These are phyloP conservation scores for Ormyrus thymus DNA, from an alignment of 2,888 invertebrate genomes.

Conservation along the genomic window DNA sequence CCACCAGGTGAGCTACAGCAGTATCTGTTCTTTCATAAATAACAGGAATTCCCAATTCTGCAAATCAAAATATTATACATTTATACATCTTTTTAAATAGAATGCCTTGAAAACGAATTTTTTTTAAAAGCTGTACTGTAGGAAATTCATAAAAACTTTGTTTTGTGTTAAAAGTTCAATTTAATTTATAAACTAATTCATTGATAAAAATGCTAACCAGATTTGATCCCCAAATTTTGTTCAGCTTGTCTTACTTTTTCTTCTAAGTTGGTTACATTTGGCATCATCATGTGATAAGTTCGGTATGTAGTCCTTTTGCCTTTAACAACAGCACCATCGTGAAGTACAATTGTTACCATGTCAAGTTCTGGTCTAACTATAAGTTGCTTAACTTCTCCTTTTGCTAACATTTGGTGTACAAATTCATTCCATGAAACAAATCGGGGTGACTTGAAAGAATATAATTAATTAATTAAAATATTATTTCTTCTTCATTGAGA, in stretches of 20 bases:
- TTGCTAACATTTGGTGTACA: slow-evolving; percentile 93
- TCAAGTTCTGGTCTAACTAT: slow-evolving; percentile 90
- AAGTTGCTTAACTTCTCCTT: slow-evolving; percentile 94
- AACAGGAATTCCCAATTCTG: slow-evolving; percentile 80
- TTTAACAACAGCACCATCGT: slow-evolving; percentile 91
- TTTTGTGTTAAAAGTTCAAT: too few species aligned
- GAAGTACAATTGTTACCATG: slow-evolving; percentile 88
- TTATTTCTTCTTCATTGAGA: too few species aligned
- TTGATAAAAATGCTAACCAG: slow-evolving; percentile 76
- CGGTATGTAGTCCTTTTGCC: slow-evolving; percentile 83
- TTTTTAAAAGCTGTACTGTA: too few species aligned
- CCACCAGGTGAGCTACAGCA: neutral
- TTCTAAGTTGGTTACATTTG: slow-evolving; percentile 90
- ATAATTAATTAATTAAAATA: too few species aligned
- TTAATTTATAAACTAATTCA: neutral
- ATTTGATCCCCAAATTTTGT: slow-evolving; percentile 85
- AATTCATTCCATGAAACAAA: slow-evolving; percentile 97
- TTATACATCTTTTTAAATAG: neutral
- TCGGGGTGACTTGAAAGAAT: slow-evolving; percentile 43
- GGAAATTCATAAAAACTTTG: too few species aligned
- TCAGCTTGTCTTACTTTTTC: slow-evolving; percentile 92
- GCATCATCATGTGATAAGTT: slow-evolving; percentile 89
- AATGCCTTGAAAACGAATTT: too few species aligned
- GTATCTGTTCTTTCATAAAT: slow-evolving; percentile 85
- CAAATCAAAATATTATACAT: slow-evolving; percentile 15